phyloP scores from a whole-genome alignment of 2,113 vertebrate species.

The Oncorhynchus nerka region DNA sequence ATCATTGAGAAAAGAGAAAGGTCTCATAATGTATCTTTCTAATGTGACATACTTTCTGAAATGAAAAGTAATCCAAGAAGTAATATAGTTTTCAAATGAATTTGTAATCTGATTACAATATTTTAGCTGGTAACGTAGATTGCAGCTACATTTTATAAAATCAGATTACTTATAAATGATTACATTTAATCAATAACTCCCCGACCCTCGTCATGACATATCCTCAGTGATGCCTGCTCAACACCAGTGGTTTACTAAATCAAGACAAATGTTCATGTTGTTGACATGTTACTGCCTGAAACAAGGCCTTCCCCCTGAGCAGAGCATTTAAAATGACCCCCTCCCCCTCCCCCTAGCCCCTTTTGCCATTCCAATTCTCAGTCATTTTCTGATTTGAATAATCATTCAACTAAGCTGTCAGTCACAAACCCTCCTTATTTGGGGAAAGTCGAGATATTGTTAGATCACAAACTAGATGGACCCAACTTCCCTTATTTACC shows the following conservation, averaged over 20 bases:
- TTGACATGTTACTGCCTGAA: conserved; percentile 19
- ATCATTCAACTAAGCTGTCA: conserved; percentile 53
- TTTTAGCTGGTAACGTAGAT: too few species aligned
- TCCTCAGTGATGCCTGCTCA: background rate
- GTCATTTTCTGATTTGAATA: conserved; percentile 53
- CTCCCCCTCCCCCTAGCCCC: conserved; percentile 5
- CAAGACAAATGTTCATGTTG: conserved; percentile 13
- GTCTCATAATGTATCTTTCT: too few species aligned
- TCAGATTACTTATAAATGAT: too few species aligned
- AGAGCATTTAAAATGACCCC: conserved; percentile 14
- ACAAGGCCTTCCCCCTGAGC: conserved; percentile 18
- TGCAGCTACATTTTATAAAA: too few species aligned
- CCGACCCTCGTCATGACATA: too few species aligned
- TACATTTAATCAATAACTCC: too few species aligned
- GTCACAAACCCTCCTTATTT: conserved; percentile 36
- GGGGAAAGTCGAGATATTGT: conserved; percentile 29
- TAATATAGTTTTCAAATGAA: too few species aligned
- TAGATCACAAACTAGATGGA: conserved; percentile 21
- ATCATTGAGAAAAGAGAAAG: too few species aligned
- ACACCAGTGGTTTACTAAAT: conserved; percentile 10
- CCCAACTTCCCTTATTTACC: background rate
- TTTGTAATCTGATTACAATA: too few species aligned
- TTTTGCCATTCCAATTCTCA: conserved; percentile 23
- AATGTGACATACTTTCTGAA: too few species aligned
- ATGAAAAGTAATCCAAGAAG: too few species aligned